phyloP scores from a whole-genome alignment of 2,797 vertebrate genomes.

The Hippocampus kuda region DNA sequence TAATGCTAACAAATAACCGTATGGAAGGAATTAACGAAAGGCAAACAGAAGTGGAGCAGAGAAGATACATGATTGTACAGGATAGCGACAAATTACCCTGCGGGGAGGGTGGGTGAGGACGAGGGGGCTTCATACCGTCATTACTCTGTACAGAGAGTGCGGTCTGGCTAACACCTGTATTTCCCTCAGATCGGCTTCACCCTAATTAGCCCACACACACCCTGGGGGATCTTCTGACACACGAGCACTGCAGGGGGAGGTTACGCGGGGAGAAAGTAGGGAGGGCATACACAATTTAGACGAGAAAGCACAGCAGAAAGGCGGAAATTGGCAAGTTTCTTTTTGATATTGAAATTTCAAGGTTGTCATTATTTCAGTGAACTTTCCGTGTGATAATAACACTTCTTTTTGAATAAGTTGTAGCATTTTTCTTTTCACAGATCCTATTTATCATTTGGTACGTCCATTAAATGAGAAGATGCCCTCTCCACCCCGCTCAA shows the following conservation, averaged over 20 bases:
- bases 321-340: not conserved
- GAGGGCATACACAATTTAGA: conserved; percentile 4
- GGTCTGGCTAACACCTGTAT: conserved; percentile 94
- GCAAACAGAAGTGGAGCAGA: conserved; percentile 84
- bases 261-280: conserved; percentile 36
- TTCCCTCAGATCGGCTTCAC: conserved; percentile 84
- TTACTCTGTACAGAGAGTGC: conserved; percentile 83
- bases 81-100: conserved; percentile 87
- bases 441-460: too few species aligned
- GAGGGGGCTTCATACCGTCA: conserved; percentile 77
- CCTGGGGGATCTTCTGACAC: conserved; percentile 70
- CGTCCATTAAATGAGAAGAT: too few species aligned
- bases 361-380: not conserved
- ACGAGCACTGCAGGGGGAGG: conserved; percentile 47
- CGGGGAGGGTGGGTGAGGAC: conserved; percentile 39
- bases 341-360: too few species aligned
- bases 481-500: too few species aligned
- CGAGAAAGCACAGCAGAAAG: not conserved
- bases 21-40: conserved; percentile 74
- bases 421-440: too few species aligned
- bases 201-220: conserved; percentile 98
- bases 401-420: too few species aligned
- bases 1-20: conserved; percentile 77
- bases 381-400: too few species aligned
- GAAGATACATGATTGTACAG: conserved; percentile 88